Conservation (phyloP, 2,797 vertebrate genomes). For the Microctenopoma lineatum region DNA sequence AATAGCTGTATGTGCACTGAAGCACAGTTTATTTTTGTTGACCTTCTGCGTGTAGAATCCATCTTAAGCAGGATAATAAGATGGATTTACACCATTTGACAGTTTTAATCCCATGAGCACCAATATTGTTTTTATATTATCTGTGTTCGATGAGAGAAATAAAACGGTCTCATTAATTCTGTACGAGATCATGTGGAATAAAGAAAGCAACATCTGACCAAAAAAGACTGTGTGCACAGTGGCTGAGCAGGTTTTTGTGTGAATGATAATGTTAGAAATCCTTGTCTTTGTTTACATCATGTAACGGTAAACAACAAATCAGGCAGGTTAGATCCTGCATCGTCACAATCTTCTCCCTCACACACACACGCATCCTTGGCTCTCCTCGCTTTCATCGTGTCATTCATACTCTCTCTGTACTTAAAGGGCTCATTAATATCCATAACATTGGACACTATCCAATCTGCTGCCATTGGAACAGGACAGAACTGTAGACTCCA, state of each 20-base stretch:
- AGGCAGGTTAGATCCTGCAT: constrained; percentile 39
- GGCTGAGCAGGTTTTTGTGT: neutral
- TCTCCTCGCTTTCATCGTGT: constrained; percentile 48
- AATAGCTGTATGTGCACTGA: constrained; percentile 23
- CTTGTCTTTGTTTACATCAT: constrained; percentile 35
- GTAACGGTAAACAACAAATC: constrained; percentile 25
- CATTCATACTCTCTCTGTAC: constrained; percentile 53
- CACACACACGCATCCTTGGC: constrained; percentile 1
- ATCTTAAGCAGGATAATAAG: constrained; percentile 30
- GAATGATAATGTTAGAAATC: constrained; percentile 2
- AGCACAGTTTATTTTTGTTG: constrained; percentile 35
- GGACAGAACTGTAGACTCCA: constrained; percentile 34
- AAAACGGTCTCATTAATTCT: constrained; percentile 1
- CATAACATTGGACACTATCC: constrained; percentile 49
- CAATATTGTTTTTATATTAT: constrained; percentile 14
- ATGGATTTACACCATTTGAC: constrained; percentile 18
- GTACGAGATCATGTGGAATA: constrained; percentile 1
- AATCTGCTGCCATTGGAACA: constrained; percentile 45
- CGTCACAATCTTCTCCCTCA: constrained; percentile 24
- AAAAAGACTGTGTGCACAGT: neutral
- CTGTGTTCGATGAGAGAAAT: neutral
- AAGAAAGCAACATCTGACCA: constrained; percentile 3
- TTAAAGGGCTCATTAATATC: constrained; percentile 64
- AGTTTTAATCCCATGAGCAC: constrained; percentile 8
- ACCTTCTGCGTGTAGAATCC: constrained; percentile 15